Base-by-base conservation (phyloP, 1,140 invertebrate genomes). In the Saccostrea cuccullata region DNA sequence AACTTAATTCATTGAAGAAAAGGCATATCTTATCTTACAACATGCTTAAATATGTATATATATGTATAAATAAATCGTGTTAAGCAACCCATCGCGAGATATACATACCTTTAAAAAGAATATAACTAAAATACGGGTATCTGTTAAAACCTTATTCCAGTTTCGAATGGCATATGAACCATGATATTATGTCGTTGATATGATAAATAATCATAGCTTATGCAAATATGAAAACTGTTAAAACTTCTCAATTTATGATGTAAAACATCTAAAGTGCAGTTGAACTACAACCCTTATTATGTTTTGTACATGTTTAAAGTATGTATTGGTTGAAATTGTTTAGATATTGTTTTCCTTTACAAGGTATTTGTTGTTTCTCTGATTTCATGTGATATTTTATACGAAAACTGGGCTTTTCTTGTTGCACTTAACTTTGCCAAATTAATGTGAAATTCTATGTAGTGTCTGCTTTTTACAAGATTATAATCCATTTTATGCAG, bases 331-430 rank as follows among this genome's bases (percentile, higher is more conserved):
- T 36, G 15, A 77, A 30, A 36, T 77, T 36, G 70, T 77, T 30
- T 77, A 30, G 70, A 30, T 15, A 77, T 17, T 77, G 23, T 73
- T 77, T 77, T 77, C 70, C 30, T 77, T 77, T 26, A 77, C 70
- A 77, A 36, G 13, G 26, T 30, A 11, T 77, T 15, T 30, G 13
- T 77, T 77, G 70, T 77, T 30, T 77, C 13, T 26, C 26, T 77
- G 70, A 77, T 77, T 77, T 36, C 70, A 77, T 77, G 70, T 77
- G 70, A 77, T 77, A 77, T 77, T 77, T 77, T 77, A 77, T 77
- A 77, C 70, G 30, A 30, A 77, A 77, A 77, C 70, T 77, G 23
- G 70, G 70, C 70, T 77, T 77, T 77, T 77, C 23, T 77, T 77
- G 70, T 77, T 77, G 70, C 70, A 77, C 70, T 36, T 30, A 36